Evolutionary conservation across 30 jellyfish, hydroid and myxozoan genomes (phyloP), one percentile per base, ranked within the genome.

Genomic region (Nemopilema nomurai): DNA sequence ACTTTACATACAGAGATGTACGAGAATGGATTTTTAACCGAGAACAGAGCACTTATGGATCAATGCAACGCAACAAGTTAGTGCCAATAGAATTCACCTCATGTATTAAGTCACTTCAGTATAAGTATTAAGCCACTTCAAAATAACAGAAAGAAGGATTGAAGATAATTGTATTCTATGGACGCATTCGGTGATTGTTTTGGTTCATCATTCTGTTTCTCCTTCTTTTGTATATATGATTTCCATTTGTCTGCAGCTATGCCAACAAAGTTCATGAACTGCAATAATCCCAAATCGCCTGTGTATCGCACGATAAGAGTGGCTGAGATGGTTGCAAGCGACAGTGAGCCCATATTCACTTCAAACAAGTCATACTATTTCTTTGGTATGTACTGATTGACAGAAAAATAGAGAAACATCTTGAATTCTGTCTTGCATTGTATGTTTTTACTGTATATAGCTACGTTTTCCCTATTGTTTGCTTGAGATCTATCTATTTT

Each of bases 11-110:
- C 18, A 4, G 71, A 27, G 0, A 41, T 63, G 74, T 32, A 16
- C 53, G 91, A 71, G 30, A 62, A 51, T 83, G 86, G 69, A 27
- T 83, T 26, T 33, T 26, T 71, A 1, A 69, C 76, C 23, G 33
- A 27, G 20, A 69, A 71, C 20, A 51, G 71, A 30, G 57, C 87
- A 28, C 67, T 63, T 16, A 13, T 65, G 17, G 78, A 23, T 18
- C 63, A 77, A 23, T 77, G 87, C 32, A 49, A 23, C 18, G 87
- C 87, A 13, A 19, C 62, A 21, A 30, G 87, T 77, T 18, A 24
- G 87, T 77, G 3, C 3, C n/a, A 22, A 1, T 25, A 0, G 3
- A 16, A 22, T 23, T 52, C 28, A 23, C 52, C 7, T 8, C 1
- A 26, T 25, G 67, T 52, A 22, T 33, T 41, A n/a, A n/a, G n/a